Conservation (phyloP, 2,888 invertebrate species). For the Drepanosiphum platanoidis region DNA sequence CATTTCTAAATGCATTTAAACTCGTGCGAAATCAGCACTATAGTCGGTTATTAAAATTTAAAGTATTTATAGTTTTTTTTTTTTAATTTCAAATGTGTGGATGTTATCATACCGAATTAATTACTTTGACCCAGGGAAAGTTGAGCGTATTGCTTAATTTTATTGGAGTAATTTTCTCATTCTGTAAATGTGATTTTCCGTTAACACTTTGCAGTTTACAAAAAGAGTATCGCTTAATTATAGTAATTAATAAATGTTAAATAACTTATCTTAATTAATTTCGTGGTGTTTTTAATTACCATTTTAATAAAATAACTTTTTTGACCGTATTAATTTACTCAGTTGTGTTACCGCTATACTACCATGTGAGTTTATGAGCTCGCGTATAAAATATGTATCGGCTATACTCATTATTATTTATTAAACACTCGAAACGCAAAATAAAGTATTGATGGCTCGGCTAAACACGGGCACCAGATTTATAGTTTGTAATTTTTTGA, state of each 20-base stretch:
- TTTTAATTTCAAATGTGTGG: neutral
- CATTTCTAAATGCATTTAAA: neutral
- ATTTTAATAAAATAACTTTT: neutral
- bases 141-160: neutral
- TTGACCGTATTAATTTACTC: too few species aligned
- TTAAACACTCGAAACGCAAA: too few species aligned
- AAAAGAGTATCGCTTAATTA: neutral
- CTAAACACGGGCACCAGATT: too few species aligned
- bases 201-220: neutral
- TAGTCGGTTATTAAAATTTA: slow-evolving; percentile 4
- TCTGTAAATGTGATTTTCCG: neutral
- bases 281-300: too few species aligned
- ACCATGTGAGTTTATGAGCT: too few species aligned
- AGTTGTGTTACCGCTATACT: too few species aligned
- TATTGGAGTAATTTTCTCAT: neutral
- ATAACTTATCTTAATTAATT: too few species aligned
- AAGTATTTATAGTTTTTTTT: neutral
- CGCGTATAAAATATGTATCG: too few species aligned
- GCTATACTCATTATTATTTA: too few species aligned
- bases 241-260: neutral
- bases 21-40: neutral
- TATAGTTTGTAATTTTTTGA: too few species aligned
- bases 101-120: neutral
- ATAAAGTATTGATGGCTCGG: too few species aligned
- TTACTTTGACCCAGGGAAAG: neutral